Percentiles rank a stretch among this genome's conserved stretches.
Conservation (phyloP, 2,888 invertebrate genomes). For the Drosophila merina region DNA sequence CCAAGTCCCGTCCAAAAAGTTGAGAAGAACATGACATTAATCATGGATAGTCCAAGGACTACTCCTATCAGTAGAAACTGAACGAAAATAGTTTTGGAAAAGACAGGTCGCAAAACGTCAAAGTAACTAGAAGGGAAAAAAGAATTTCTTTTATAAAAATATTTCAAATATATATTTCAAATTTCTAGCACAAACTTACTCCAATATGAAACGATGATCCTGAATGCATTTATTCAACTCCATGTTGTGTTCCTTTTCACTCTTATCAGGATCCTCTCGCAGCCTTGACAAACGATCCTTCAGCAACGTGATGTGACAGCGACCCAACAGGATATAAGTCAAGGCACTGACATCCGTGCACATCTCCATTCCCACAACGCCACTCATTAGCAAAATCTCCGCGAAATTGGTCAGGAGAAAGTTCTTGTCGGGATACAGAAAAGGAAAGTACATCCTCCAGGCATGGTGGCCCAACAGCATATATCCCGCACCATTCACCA, state of each 20-base stretch:
- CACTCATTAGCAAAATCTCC: conserved; percentile 40
- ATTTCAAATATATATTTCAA: background rate
- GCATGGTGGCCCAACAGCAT: conserved; percentile 29
- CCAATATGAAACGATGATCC: conserved; percentile 47
- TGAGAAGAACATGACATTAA: conserved; percentile 61
- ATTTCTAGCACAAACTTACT: background rate
- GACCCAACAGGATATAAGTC: conserved; percentile 33
- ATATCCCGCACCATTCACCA: conserved; percentile 15
- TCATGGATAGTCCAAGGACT: conserved; percentile 48
- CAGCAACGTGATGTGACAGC: conserved; percentile 43
- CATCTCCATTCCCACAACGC: conserved; percentile 34
- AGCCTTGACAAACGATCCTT: conserved; percentile 34
- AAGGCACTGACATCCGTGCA: conserved; percentile 49
- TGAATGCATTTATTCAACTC: conserved; percentile 48
- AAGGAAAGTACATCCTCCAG: conserved; percentile 52
- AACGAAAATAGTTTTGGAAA: conserved; percentile 58
- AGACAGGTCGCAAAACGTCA: conserved; percentile 36
- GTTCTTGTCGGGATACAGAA: conserved; percentile 1
- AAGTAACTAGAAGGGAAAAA: conserved; percentile 7
- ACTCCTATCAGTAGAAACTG: conserved; percentile 60
- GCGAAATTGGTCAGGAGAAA: conserved; percentile 38
- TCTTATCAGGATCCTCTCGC: conserved; percentile 23
- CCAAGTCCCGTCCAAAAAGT: conserved; percentile 51
- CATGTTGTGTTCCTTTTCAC: conserved; percentile 27
- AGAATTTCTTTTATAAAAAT: background rate